These are phyloP conservation scores for Amphipyra berbera DNA, from an alignment of 2,888 invertebrate genomes.

Conservation along the genomic window DNA sequence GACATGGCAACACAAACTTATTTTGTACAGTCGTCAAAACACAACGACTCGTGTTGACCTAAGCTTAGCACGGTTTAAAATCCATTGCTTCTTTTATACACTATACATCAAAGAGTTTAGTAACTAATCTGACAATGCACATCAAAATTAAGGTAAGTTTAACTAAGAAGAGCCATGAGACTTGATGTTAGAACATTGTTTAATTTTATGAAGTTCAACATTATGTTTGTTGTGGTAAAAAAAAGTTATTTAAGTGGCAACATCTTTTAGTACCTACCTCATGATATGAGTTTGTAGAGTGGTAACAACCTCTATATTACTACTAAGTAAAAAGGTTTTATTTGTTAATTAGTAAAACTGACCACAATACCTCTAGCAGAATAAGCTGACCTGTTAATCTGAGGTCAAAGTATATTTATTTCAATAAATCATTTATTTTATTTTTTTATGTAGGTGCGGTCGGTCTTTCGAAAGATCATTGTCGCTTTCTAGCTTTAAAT, in stretches of 20 bases:
- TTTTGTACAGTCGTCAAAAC: conserved; percentile 40
- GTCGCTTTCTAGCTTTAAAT: conserved; percentile 20
- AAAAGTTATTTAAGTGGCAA: conserved; percentile 14
- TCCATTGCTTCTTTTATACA: conserved; percentile 22
- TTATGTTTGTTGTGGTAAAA: conserved; percentile 13
- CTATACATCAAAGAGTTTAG: background rate
- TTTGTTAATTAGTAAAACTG: conserved; percentile 11
- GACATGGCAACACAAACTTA: conserved; percentile 45
- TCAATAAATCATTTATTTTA: too few relatives aligned
- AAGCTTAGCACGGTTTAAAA: conserved; percentile 1
- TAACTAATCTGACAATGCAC: conserved; percentile 13
- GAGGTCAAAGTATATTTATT: too few relatives aligned
- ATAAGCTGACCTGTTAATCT: too few relatives aligned
- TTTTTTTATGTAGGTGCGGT: too few relatives aligned
- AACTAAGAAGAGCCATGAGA: background rate
- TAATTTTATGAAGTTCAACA: conserved; percentile 2
- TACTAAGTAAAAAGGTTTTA: conserved; percentile 12
- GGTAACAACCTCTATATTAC: conserved; percentile 12
- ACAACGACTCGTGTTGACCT: conserved; percentile 11
- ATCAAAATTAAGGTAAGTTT: conserved; percentile 2
- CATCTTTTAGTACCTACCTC: conserved; percentile 3
- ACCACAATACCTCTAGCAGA: background rate
- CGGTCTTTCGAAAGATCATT: too few relatives aligned
- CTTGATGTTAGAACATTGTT: conserved; percentile 13
- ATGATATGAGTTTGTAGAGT: conserved; percentile 6